Evolutionary conservation across 2,113 vertebrate genomes (phyloP).

Genomic region (Marmota monax): DNA sequence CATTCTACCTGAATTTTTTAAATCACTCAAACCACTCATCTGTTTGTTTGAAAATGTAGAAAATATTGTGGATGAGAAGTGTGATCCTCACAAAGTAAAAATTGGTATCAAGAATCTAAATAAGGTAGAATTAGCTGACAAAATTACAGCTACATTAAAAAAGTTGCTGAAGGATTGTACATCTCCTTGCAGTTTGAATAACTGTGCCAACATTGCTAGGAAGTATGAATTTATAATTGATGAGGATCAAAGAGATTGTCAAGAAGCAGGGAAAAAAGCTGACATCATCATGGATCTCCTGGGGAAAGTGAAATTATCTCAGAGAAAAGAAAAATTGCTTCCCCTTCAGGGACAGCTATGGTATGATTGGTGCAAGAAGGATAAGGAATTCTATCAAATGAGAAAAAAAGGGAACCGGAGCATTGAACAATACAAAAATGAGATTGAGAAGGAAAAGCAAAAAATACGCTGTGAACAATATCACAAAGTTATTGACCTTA

Average conservation of each 20-base stretch:
- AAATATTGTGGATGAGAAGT: neutral
- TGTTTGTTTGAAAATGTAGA: constrained; percentile 81
- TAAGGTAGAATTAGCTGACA: constrained; percentile 76
- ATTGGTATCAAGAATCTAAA: constrained; percentile 85
- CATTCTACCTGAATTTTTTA: constrained; percentile 75
- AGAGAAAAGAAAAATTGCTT: constrained; percentile 85
- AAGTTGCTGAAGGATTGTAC: constrained; percentile 67
- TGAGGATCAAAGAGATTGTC: constrained; percentile 71
- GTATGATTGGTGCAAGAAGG: constrained; percentile 83
- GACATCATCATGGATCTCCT: constrained; percentile 67
- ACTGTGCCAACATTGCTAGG: constrained; percentile 64
- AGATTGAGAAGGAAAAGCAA: constrained; percentile 82
- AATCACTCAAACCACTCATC: constrained; percentile 83
- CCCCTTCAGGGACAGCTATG: constrained; percentile 85
- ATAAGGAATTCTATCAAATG: constrained; percentile 85
- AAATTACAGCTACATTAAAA: constrained; percentile 78
- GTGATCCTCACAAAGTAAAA: constrained; percentile 59
- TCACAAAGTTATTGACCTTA: constrained; percentile 61
- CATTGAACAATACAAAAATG: constrained; percentile 81
- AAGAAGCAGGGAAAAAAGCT: constrained; percentile 78
- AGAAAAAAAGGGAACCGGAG: constrained; percentile 81
- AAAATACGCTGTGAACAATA: constrained; percentile 71
- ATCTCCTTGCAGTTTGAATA: constrained; percentile 62
- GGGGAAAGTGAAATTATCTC: constrained; percentile 66
- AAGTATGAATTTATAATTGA: constrained; percentile 80